Evolutionary conservation across 2,888 invertebrate species (phyloP).

Genomic region (Drosophila emarginata): DNA sequence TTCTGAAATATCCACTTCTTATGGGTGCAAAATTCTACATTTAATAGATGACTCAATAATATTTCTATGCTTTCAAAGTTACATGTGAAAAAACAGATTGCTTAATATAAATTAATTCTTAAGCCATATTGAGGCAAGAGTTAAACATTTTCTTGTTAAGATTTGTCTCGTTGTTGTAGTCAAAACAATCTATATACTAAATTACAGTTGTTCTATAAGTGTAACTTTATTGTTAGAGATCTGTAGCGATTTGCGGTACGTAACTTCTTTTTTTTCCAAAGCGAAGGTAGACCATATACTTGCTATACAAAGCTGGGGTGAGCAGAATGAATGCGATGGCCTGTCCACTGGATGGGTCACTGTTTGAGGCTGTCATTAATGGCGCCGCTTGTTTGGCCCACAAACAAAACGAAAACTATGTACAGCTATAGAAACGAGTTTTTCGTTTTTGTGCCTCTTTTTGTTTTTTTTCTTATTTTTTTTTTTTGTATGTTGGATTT

Average conservation of each 20-base stretch:
- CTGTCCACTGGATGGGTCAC: constrained; percentile 46
- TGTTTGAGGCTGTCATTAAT: constrained; percentile 70
- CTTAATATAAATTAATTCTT: too few species aligned
- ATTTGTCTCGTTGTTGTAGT: not conserved
- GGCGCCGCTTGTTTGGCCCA: constrained; percentile 75
- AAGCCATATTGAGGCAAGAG: too few species aligned
- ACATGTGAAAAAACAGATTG: too few species aligned
- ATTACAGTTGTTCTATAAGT: not conserved
- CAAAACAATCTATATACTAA: too few species aligned
- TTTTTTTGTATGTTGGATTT: too few species aligned
- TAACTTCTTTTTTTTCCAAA: not conserved
- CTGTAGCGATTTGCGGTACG: not conserved
- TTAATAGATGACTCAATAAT: too few species aligned
- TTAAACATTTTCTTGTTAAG: not conserved
- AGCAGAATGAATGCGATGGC: constrained; percentile 8
- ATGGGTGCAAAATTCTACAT: too few species aligned
- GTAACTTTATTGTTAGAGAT: not conserved
- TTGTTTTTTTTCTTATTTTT: not conserved
- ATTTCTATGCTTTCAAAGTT: too few species aligned
- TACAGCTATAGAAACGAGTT: constrained; percentile 54
- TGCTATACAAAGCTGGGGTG: not conserved
- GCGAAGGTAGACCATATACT: not conserved
- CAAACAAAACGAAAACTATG: constrained; percentile 53
- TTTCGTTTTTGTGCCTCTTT: constrained; percentile 15
- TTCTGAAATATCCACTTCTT: too few species aligned